A percentile compares a stretch with the other conserved stretches of the same genome.
Conservation (phyloP, 1,140 invertebrate species). For the Drosophila burlai region DNA sequence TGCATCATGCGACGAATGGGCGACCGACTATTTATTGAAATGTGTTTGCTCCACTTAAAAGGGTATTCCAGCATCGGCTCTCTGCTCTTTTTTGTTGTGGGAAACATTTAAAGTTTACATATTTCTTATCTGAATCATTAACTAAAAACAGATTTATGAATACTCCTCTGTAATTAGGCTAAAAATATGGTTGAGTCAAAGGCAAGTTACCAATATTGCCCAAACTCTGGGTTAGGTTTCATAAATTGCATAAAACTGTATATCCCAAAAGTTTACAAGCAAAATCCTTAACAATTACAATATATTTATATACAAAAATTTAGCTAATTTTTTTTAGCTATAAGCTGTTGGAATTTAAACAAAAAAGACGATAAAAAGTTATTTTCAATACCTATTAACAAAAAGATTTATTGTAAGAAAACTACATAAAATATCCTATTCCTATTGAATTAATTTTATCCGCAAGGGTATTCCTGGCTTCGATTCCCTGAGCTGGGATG, state of each 20-base stretch:
- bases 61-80: slow-evolving; percentile 25
- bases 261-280: neutral
- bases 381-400: neutral
- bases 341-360: neutral
- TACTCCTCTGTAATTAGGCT: neutral
- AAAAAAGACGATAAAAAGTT: neutral
- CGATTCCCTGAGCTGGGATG: slow-evolving; percentile 1
- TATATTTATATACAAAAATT: neutral
- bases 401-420: neutral
- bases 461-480: slow-evolving; percentile 14
- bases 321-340: too few relatives aligned
- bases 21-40: slow-evolving; percentile 12
- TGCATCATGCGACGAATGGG: slow-evolving; percentile 32
- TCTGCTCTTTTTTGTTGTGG: neutral
- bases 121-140: neutral
- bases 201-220: neutral
- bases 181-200: slow-evolving; percentile 3
- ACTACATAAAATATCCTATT: neutral
- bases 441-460: neutral
- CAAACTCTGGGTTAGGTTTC: neutral
- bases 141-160: neutral
- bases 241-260: neutral
- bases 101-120: neutral
- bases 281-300: neutral
- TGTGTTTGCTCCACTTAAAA: slow-evolving; percentile 34